phyloP scores from a whole-genome alignment of 2,113 vertebrate species.

The Actinemys pallida region DNA sequence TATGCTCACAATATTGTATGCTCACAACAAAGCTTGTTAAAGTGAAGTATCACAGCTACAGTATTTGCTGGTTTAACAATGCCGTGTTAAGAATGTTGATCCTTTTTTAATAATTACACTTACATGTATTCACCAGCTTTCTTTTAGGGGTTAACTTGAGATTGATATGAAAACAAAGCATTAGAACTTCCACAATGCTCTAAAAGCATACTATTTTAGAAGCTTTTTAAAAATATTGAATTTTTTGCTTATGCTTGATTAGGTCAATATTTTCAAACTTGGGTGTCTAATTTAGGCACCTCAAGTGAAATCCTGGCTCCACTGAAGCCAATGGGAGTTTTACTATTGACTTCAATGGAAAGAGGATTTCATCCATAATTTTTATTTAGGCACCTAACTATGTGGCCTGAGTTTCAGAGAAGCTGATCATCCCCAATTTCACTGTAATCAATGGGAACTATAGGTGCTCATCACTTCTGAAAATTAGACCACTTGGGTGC shows the following conservation, averaged over 20 bases:
- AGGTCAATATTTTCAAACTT: conserved; percentile 4
- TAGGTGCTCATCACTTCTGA: background rate
- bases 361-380: background rate
- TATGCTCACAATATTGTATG: background rate
- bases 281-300: background rate
- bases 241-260: background rate
- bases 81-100: rapidly evolving
- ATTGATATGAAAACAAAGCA: background rate
- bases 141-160: background rate
- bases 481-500: background rate
- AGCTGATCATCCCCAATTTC: background rate
- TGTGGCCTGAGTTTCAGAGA: background rate
- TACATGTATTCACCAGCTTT: background rate
- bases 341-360: background rate
- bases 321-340: background rate
- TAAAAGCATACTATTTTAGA: background rate
- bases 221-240: background rate
- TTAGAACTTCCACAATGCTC: background rate
- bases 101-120: background rate
- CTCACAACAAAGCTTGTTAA: background rate
- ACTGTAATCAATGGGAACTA: background rate
- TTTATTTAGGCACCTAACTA: background rate
- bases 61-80: background rate
- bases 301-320: background rate
- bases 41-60: background rate